Evolutionary conservation across 2,888 invertebrate species (phyloP).

Genomic region (Tetheella fluctuosa): DNA sequence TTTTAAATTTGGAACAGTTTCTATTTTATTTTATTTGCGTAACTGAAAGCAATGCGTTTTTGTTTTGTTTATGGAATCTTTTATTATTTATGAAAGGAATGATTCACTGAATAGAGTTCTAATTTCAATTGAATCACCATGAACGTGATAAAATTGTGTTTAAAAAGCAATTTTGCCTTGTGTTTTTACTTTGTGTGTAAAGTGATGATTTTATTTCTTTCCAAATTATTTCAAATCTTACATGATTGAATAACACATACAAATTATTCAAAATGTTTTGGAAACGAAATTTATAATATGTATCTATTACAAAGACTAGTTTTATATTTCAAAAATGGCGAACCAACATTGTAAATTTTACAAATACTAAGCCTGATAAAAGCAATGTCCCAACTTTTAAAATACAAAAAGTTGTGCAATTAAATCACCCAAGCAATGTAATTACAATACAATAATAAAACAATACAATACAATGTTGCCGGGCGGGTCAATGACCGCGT

Average conservation of each 20-base stretch:
- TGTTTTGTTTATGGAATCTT: background rate
- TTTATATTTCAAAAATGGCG: background rate
- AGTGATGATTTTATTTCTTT: too few relatives aligned
- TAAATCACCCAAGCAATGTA: constrained; percentile 22
- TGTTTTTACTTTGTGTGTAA: too few relatives aligned
- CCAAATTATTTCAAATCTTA: too few relatives aligned
- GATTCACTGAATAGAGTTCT: too few relatives aligned
- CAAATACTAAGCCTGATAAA: background rate
- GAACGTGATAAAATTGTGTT: too few relatives aligned
- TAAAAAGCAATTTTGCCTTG: too few relatives aligned
- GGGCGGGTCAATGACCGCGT: constrained; percentile 30
- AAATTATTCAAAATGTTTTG: too few relatives aligned
- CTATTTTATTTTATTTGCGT: constrained; percentile 1
- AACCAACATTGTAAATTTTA: background rate
- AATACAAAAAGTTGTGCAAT: constrained; percentile 30
- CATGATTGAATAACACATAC: too few relatives aligned
- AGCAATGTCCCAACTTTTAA: background rate
- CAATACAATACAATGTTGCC: constrained; percentile 31
- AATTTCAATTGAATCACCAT: too few relatives aligned
- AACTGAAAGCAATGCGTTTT: background rate
- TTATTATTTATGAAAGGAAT: background rate
- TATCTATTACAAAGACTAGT: too few relatives aligned
- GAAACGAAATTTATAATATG: too few relatives aligned
- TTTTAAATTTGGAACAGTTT: constrained; percentile 9
- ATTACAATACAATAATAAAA: constrained; percentile 42